phyloP scores from a whole-genome alignment of 1,140 invertebrate genomes.

The Bradysia coprophila region DNA sequence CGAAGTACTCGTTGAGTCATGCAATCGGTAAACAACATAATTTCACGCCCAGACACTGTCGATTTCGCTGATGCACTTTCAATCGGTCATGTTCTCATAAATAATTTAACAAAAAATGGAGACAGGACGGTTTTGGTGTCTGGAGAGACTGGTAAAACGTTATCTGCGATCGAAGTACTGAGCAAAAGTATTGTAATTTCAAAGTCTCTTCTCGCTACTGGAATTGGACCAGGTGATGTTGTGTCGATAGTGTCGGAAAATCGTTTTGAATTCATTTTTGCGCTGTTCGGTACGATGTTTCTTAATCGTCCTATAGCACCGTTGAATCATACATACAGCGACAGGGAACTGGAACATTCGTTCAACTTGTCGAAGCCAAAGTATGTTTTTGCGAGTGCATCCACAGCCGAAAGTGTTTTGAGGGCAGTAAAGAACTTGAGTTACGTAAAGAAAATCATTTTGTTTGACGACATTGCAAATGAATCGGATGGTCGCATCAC shows the following conservation, averaged over 20 bases:
- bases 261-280: slow-evolving; percentile 30
- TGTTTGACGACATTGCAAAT: slow-evolving; percentile 14
- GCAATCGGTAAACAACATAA: too few relatives aligned
- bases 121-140: too few relatives aligned
- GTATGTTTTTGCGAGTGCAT: slow-evolving; percentile 40
- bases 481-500: slow-evolving; percentile 4
- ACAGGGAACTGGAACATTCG: slow-evolving; percentile 40
- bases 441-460: slow-evolving; percentile 26
- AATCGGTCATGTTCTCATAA: too few relatives aligned
- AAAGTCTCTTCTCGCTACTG: too few relatives aligned
- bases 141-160: too few relatives aligned
- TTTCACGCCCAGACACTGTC: too few relatives aligned
- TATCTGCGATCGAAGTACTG: too few relatives aligned
- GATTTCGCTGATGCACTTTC: too few relatives aligned
- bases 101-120: too few relatives aligned
- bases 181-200: too few relatives aligned
- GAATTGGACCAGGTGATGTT: slow-evolving; percentile 35
- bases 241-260: slow-evolving; percentile 39
- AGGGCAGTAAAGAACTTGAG: slow-evolving; percentile 24
- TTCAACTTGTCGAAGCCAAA: slow-evolving; percentile 44
- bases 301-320: slow-evolving; percentile 33
- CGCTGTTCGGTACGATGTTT: slow-evolving; percentile 28
- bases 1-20: too few relatives aligned
- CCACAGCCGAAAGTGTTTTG: slow-evolving; percentile 25
- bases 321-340: slow-evolving; percentile 37